Evolutionary conservation across 2,888 invertebrate genomes (phyloP), one percentile per base, ranked within the genome.

Genomic region (Sipunculus nudus): DNA sequence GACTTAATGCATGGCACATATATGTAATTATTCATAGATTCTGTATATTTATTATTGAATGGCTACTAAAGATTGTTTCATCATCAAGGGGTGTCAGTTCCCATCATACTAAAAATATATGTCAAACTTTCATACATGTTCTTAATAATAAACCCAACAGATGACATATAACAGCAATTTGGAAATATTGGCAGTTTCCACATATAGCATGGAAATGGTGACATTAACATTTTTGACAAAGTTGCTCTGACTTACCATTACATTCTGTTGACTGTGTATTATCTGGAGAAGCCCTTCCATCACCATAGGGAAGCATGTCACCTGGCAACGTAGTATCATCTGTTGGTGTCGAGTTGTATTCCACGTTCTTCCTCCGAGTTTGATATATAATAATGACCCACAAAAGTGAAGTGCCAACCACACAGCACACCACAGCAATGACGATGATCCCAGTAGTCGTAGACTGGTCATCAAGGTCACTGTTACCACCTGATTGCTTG

Each of bases 351-450:
- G 79, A 75, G 60, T 78, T 78, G 70, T 80, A 80, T 50, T 79
- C 70, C 59, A 79, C 79, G 47, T 77, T 57, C 21, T 79, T 73
- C 83, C 90, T 89, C 65, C 92, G 87, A 3, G 93, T 92, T 78
- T 92, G 91, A 82, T 93, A 93, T 75, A 94, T 93, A 66, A 94
- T 92, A 56, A 93, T 90, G 49, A 94, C 93, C 94, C 95, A 95
- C 53, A 94, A 89, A 19, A 93, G 88, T 1, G 94, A 93, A 6
- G 94, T 95, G n/a, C 91, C 90, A 19, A 96, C 92, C 53, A 94
- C 91, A 84, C 94, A 93, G 82, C 93, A 92, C 40, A 94, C 92
- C 0, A 93, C 91, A 3, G 93, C 92, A 72, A 96, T 93, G 76
- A 95, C 89, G 71, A 94, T 91, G 67, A 95, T 90, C 54, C 94